Conservation (phyloP, 2,888 invertebrate genomes). For the Ochlodes sylvanus region DNA sequence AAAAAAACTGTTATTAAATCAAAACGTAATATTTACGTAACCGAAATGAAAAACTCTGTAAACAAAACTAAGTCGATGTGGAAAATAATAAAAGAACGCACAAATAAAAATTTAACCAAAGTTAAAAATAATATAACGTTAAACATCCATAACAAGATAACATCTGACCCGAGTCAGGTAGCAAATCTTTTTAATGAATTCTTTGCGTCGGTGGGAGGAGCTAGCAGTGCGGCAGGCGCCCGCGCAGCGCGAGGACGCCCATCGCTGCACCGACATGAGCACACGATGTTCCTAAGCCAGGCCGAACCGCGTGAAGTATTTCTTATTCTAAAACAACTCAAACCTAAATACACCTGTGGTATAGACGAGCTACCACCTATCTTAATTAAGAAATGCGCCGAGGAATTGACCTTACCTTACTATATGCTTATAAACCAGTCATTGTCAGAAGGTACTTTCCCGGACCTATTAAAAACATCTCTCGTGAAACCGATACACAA, state of each 20-base stretch:
- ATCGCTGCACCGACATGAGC: not conserved
- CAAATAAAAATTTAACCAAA: conserved; percentile 12
- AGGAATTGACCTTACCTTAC: conserved; percentile 1
- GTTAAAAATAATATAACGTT: conserved; percentile 4
- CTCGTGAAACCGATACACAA: conserved; percentile 14
- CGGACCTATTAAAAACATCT: conserved; percentile 14
- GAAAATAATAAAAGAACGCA: conserved; percentile 19
- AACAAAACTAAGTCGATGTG: conserved; percentile 22
- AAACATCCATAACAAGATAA: conserved; percentile 10
- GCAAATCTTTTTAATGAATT: conserved; percentile 18
- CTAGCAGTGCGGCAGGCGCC: not conserved
- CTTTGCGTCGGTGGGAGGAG: conserved; percentile 23
- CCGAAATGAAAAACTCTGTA: not conserved
- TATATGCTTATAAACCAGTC: conserved; percentile 10
- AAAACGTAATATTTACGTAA: not conserved
- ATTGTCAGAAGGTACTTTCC: conserved; percentile 9
- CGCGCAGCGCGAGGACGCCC: not conserved
- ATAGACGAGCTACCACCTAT: conserved; percentile 12
- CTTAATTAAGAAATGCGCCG: conserved; percentile 12
- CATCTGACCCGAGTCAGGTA: not conserved
- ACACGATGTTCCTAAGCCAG: conserved; percentile 1
- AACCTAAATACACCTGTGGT: conserved; percentile 13
- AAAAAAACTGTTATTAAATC: not conserved
- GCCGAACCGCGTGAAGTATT: not conserved
- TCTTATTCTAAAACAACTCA: not conserved